Evolutionary conservation across 2,113 vertebrate genomes (phyloP).

Genomic region (Ceuthmochares aereus): DNA sequence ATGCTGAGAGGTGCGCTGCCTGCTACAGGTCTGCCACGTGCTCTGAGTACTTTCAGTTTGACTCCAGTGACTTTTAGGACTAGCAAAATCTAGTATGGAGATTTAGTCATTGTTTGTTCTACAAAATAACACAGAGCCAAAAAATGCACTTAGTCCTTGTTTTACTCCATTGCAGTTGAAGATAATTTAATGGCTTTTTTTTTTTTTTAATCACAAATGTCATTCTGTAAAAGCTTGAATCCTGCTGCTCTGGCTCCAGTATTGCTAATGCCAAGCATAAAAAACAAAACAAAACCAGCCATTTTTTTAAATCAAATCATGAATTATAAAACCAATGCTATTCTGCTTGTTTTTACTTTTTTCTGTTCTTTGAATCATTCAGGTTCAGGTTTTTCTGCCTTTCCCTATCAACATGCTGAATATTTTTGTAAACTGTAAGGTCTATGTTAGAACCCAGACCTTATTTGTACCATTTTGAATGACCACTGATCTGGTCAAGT

Average conservation of each 20-base stretch:
- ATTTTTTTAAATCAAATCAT: background rate
- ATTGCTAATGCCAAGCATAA: background rate
- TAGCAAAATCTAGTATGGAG: background rate
- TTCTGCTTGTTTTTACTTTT: background rate
- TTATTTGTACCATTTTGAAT: background rate
- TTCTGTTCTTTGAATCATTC: background rate
- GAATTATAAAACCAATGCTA: background rate
- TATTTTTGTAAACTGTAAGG: background rate
- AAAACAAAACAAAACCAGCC: background rate
- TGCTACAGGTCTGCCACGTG: background rate
- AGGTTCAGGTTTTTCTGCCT: background rate
- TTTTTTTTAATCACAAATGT: background rate
- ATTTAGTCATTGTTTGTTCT: background rate
- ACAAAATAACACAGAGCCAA: background rate
- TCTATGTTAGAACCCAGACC: background rate
- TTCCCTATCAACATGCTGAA: background rate
- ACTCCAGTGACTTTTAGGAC: background rate
- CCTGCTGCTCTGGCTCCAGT: background rate
- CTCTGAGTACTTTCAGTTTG: background rate
- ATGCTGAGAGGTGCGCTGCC: background rate
- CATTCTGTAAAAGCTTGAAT: background rate
- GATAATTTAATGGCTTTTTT: background rate
- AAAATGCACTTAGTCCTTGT: background rate
- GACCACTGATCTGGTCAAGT: background rate
- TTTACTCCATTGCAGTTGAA: background rate